Percentiles rank a stretch among this genome's conserved stretches.
phyloP scores from a whole-genome alignment of 2,888 invertebrate species.

The Phymatocera aterrima region DNA sequence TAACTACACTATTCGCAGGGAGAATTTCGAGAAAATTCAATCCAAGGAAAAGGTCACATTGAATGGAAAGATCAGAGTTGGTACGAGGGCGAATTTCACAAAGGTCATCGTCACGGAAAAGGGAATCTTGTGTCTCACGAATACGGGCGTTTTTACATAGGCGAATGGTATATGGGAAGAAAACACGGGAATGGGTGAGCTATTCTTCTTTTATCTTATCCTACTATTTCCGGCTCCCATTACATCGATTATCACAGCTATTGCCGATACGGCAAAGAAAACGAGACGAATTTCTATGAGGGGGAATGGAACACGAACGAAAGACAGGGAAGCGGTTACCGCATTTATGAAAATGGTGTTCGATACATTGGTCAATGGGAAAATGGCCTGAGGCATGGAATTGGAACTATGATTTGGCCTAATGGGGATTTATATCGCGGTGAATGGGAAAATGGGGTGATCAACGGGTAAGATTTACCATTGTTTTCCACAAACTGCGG shows the following conservation, averaged over 20 bases:
- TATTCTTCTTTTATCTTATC: constrained; percentile 40
- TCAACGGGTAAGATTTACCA: constrained; percentile 73
- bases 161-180: constrained; percentile 72
- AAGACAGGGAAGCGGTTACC: constrained; percentile 77
- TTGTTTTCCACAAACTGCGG: neutral
- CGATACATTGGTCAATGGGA: constrained; percentile 79
- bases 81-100: constrained; percentile 79
- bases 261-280: constrained; percentile 62
- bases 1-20: constrained; percentile 73
- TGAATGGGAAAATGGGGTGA: constrained; percentile 78
- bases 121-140: constrained; percentile 64
- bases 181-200: constrained; percentile 73
- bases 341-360: constrained; percentile 76
- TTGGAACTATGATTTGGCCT: constrained; percentile 79
- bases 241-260: constrained; percentile 52
- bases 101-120: constrained; percentile 76
- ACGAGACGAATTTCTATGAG: constrained; percentile 70
- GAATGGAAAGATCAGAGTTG: constrained; percentile 78
- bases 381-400: constrained; percentile 76
- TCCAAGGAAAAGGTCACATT: constrained; percentile 77
- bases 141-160: constrained; percentile 67
- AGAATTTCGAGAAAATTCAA: constrained; percentile 77
- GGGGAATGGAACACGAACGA: constrained; percentile 73
- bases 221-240: neutral
- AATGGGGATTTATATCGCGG: constrained; percentile 81